Evolutionary conservation across 2,113 vertebrate species (phyloP).

Genomic region (Rhynchomys soricoides): DNA sequence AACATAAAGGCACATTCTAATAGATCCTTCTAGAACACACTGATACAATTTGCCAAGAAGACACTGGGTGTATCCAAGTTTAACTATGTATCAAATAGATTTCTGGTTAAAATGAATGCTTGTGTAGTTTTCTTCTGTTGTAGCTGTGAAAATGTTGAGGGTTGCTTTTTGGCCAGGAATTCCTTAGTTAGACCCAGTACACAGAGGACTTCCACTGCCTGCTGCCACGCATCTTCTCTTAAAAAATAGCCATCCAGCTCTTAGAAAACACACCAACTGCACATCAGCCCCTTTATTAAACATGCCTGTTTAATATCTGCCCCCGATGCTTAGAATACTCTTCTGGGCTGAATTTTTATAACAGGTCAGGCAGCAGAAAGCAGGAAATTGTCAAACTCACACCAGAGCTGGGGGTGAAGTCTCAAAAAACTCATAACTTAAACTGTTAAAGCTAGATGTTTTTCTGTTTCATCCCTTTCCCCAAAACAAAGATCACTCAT

Average conservation of each 20-base stretch:
- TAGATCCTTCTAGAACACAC: not conserved
- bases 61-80: not conserved
- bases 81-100: not conserved
- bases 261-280: not conserved
- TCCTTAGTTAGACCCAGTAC: not conserved
- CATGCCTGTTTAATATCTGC: constrained; percentile 18
- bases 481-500: not conserved
- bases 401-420: not conserved
- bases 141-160: not conserved
- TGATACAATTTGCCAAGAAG: not conserved
- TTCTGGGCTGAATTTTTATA: constrained; percentile 1
- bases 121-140: not conserved
- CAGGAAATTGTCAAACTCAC: constrained; percentile 38
- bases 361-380: not conserved
- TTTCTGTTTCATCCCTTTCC: not conserved
- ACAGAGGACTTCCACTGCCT: not conserved
- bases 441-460: not conserved
- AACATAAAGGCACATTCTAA: not conserved
- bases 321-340: not conserved
- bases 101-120: not conserved
- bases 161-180: not conserved
- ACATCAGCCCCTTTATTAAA: constrained; percentile 43
- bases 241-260: not conserved
- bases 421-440: constrained; percentile 4
- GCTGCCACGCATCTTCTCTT: not conserved